Percentiles rank a stretch among this genome's conserved stretches.
phyloP scores from a whole-genome alignment of 2,888 invertebrate species.

The Scaptomyza reducta region DNA sequence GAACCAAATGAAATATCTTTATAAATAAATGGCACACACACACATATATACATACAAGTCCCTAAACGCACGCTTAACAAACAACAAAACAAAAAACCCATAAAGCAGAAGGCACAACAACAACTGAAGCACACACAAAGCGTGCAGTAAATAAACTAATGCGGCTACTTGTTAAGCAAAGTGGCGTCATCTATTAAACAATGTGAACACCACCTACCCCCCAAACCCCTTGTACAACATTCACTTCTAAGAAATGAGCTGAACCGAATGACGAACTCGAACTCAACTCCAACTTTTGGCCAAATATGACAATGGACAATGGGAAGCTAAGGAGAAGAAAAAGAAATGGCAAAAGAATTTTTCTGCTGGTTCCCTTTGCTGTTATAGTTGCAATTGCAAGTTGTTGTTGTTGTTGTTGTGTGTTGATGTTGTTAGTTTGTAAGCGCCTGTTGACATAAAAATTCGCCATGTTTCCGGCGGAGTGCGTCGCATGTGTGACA shows the following conservation, averaged over 20 bases:
- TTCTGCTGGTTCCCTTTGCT: too few species aligned
- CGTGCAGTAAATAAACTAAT: constrained; percentile 76
- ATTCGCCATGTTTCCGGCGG: constrained; percentile 65
- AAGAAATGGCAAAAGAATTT: constrained; percentile 8
- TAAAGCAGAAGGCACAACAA: neutral
- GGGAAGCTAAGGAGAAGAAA: neutral
- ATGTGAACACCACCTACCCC: constrained; percentile 32
- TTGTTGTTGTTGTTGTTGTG: constrained; percentile 13
- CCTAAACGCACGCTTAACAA: constrained; percentile 23
- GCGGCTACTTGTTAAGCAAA: constrained; percentile 78
- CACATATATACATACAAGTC: constrained; percentile 11
- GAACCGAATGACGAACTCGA: constrained; percentile 52
- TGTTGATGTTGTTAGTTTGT: constrained; percentile 12
- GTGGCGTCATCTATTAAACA: constrained; percentile 79
- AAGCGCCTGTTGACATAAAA: constrained; percentile 70
- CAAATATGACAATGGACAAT: constrained; percentile 30
- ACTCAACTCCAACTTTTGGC: constrained; percentile 34
- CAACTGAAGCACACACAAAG: constrained; percentile 21
- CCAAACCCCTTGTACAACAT: too few species aligned
- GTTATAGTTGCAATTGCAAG: constrained; percentile 29
- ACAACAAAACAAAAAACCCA: neutral
- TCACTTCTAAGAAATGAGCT: constrained; percentile 36
- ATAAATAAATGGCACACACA: constrained; percentile 68
- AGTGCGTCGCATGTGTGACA: constrained; percentile 76
- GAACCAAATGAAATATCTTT: constrained; percentile 54